phyloP scores from a whole-genome alignment of 2,797 vertebrate genomes.

The Sebastolobus altivelis region DNA sequence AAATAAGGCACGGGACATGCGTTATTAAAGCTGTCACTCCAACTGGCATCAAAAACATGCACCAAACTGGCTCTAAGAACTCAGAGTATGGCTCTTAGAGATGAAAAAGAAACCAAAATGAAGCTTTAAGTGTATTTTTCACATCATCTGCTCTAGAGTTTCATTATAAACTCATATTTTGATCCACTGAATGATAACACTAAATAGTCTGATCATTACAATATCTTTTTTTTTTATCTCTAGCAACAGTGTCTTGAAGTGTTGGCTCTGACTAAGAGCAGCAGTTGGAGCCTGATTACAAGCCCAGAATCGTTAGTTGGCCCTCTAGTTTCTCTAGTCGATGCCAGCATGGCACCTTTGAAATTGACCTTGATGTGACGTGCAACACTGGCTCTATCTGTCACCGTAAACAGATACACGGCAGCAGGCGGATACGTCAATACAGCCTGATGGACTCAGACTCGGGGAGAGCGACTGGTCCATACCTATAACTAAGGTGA shows the following conservation, averaged over 20 bases:
- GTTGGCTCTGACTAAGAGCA: slow-evolving; percentile 54
- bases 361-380: slow-evolving; percentile 59
- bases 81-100: neutral
- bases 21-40: slow-evolving; percentile 29
- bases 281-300: slow-evolving; percentile 58
- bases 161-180: slow-evolving; percentile 18
- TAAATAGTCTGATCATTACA: slow-evolving; percentile 14
- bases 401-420: slow-evolving; percentile 66
- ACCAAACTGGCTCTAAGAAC: neutral
- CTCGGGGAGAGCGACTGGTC: slow-evolving; percentile 3
- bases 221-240: slow-evolving; percentile 7
- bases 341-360: slow-evolving; percentile 60
- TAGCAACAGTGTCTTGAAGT: slow-evolving; percentile 36
- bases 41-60: slow-evolving; percentile 10
- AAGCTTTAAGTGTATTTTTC: neutral
- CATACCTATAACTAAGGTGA: slow-evolving; percentile 20
- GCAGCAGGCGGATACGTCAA: slow-evolving; percentile 49
- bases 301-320: slow-evolving; percentile 62
- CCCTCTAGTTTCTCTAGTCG: slow-evolving; percentile 55
- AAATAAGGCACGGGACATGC: slow-evolving; percentile 12
- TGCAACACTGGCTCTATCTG: slow-evolving; percentile 54
- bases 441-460: slow-evolving; percentile 54
- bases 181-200: neutral
- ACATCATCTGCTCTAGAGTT: neutral
- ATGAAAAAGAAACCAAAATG: neutral